phyloP scores from a whole-genome alignment of 2,113 vertebrate species.

The Mormoops blainvillei region DNA sequence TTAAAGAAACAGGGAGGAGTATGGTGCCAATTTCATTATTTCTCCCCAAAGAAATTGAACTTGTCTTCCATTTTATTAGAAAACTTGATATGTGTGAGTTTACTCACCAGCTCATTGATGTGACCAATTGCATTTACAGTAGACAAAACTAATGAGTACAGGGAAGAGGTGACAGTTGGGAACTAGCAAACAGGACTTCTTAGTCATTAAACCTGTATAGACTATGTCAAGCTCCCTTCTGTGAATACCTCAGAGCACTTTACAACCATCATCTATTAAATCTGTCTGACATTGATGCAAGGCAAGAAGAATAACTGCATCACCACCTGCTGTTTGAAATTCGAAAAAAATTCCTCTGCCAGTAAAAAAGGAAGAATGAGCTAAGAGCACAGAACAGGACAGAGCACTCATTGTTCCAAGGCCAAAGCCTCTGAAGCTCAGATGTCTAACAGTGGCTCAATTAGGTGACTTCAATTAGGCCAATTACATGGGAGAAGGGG shows the following conservation, averaged over 20 bases:
- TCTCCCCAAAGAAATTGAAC: constrained; percentile 39
- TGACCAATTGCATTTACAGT: constrained; percentile 47
- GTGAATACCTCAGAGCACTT: constrained; percentile 25
- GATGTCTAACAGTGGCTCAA: not conserved
- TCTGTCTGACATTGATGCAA: not conserved
- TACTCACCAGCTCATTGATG: constrained; percentile 25
- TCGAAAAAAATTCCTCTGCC: not conserved
- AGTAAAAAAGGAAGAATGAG: not conserved
- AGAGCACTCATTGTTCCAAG: not conserved
- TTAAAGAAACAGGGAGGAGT: constrained; percentile 33
- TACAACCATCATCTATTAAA: not conserved
- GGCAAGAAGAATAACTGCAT: not conserved
- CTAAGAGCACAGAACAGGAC: not conserved
- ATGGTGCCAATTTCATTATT: constrained; percentile 29
- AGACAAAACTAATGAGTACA: constrained; percentile 53
- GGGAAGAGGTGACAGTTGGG: constrained; percentile 11
- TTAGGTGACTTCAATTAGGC: not conserved
- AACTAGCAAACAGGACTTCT: constrained; percentile 11
- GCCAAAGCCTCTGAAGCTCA: not conserved
- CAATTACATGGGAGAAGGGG: not conserved
- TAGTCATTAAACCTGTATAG: constrained; percentile 32
- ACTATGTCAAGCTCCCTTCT: not conserved
- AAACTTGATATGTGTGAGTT: constrained; percentile 26
- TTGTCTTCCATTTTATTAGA: constrained; percentile 51
- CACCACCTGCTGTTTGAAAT: not conserved